Base-by-base conservation (phyloP, 2,888 invertebrate species). In the Diabrotica balteata region DNA sequence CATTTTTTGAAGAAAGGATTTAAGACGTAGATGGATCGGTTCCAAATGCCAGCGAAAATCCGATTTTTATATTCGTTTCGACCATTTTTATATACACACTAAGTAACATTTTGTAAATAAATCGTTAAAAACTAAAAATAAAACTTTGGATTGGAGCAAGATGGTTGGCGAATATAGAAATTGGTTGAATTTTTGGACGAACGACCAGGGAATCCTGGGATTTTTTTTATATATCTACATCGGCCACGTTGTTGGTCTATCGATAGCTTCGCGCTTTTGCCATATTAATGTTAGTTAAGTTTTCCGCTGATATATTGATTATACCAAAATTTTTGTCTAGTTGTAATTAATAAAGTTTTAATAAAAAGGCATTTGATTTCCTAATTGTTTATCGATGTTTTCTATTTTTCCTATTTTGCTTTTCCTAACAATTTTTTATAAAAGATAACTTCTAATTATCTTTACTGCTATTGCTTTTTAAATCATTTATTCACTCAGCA, bases 161-260 rank as follows among this genome's bases (percentile, higher is more conserved):
- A 32, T 32, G 32, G 32, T 32, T 5, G 32, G 32, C 9, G 43
- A 45, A 71, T 67, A 65, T 61, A 55, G 46, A 45, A 51, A 61
- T 62, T 59, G 59, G 69, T 68, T 67, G 59, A 55, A 63, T 67
- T 63, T 75, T 78, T 75, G 77, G 76, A 80, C 82, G 82, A 83
- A 82, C 82, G 82, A 83, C 80, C 80, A 79, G 82, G 81, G 78
- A 77, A 77, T 76, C 81, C 80, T 80, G 80, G 79, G 77, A 76
- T 76, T 80, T 83, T 82, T 83, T 82, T 83, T 83, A 83, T 78
- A 81, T 83, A 83, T 83, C 80, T 83, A 82, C 82, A 83, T 70
- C 70, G 80, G 78, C 80, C 80, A 79, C 74, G 76, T 79, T 77
- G 71, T 73, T 78, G 78, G 77, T 78, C 77, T 78, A 78, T 71